These are phyloP conservation scores for Cyaniris semiargus DNA, from an alignment of 2,888 invertebrate genomes.

Conservation along the genomic window DNA sequence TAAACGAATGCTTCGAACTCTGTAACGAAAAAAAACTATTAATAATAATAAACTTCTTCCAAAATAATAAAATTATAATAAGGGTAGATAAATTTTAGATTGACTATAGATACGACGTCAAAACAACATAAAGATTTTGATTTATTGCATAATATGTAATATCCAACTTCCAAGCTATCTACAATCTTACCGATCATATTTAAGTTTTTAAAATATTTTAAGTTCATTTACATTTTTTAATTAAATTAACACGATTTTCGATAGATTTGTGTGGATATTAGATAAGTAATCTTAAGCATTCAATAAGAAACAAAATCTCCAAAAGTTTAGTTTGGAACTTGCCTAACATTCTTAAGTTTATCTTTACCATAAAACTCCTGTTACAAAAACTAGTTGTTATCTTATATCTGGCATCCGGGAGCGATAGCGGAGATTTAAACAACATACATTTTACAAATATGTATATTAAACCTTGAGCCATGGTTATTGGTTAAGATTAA, in stretches of 20 bases:
- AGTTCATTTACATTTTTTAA: no score
- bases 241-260: no score
- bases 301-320: neutral
- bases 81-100: no score
- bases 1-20: no score
- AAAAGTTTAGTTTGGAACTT: neutral
- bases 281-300: neutral
- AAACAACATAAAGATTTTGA: no score
- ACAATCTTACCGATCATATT: neutral
- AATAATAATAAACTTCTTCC: no score
- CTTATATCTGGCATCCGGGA: neutral
- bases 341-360: neutral
- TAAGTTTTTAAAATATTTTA: neutral
- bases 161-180: no score
- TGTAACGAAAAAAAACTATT: no score
- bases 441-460: neutral
- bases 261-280: neutral
- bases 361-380: neutral
- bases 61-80: no score
- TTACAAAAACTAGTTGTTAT: constrained; percentile 10
- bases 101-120: no score
- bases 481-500: neutral
- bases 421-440: neutral
- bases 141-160: no score
- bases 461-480: neutral